Conservation (phyloP, 2,888 invertebrate species). For the Zootermopsis nevadensis region DNA sequence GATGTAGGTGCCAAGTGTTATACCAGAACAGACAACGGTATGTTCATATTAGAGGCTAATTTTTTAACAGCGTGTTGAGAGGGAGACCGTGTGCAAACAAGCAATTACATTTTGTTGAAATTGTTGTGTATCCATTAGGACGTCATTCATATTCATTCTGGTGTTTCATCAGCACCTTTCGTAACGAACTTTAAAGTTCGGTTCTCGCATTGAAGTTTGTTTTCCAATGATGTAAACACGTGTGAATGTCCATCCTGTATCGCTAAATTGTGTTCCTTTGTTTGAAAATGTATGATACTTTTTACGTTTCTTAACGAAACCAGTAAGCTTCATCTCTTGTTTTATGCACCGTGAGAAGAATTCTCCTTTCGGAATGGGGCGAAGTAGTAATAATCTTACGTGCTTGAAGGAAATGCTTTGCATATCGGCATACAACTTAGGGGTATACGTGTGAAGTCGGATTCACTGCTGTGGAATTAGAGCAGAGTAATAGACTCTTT, state of each 20-base stretch:
- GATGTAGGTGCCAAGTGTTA: no score
- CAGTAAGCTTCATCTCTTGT: neutral
- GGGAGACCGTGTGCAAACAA: neutral
- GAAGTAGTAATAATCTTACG: neutral
- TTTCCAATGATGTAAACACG: neutral
- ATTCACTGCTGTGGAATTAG: neutral
- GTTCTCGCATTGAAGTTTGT: neutral
- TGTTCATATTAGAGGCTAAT: no score
- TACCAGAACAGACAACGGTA: no score
- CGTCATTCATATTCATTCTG: neutral
- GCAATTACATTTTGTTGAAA: neutral
- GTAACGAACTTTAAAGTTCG: neutral
- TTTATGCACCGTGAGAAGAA: neutral
- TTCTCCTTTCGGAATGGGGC: neutral
- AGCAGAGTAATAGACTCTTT: neutral
- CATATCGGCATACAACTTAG: neutral
- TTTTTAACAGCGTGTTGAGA: no score
- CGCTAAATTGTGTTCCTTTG: neutral
- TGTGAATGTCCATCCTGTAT: neutral
- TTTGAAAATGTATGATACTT: neutral
- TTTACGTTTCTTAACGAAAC: neutral
- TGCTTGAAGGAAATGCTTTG: slow-evolving; percentile 1
- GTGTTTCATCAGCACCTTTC: neutral
- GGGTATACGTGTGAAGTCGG: neutral
- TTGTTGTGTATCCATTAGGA: neutral